Evolutionary conservation across 2,113 vertebrate genomes (phyloP).

Genomic region (Gobiocypris rarus): DNA sequence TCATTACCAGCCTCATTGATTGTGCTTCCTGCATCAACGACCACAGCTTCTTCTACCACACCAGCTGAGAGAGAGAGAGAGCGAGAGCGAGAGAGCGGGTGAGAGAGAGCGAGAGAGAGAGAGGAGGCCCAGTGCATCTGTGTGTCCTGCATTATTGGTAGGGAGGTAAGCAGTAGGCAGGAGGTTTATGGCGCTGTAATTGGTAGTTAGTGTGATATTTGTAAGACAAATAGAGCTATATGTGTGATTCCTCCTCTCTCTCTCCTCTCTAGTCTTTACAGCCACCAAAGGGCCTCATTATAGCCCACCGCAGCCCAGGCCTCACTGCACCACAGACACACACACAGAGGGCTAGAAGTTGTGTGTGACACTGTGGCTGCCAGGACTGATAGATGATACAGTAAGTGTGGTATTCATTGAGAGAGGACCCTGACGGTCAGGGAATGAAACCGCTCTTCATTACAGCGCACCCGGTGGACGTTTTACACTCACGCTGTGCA

Average conservation of each 20-base stretch:
- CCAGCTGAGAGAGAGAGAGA: conserved; percentile 28
- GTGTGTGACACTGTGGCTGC: conserved; percentile 86
- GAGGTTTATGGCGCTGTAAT: conserved; percentile 94
- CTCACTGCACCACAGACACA: conserved; percentile 55
- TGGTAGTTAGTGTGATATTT: conserved; percentile 96
- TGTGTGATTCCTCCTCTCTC: conserved; percentile 83
- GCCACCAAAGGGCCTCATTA: conserved; percentile 92
- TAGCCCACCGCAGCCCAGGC: conserved; percentile 68
- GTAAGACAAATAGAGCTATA: conserved; percentile 95
- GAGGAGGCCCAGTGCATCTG: conserved; percentile 74
- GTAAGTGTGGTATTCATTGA: conserved; percentile 76
- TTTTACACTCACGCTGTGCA: conserved; percentile 32
- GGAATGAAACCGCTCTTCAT: conserved; percentile 55
- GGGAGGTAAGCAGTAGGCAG: conserved; percentile 86
- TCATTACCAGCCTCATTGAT: conserved; percentile 93
- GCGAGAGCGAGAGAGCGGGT: conserved; percentile 37
- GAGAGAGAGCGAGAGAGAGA: conserved; percentile 47
- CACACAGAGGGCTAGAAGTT: conserved; percentile 84
- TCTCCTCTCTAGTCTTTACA: conserved; percentile 86
- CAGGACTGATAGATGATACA: conserved; percentile 88
- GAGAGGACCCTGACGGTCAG: conserved; percentile 49
- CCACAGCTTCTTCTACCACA: conserved; percentile 75
- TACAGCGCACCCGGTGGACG: conserved; percentile 32
- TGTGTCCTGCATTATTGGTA: conserved; percentile 83
- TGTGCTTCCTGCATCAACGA: conserved; percentile 87